Conservation (phyloP, 2,113 vertebrate genomes). For the Aegithalos caudatus region DNA sequence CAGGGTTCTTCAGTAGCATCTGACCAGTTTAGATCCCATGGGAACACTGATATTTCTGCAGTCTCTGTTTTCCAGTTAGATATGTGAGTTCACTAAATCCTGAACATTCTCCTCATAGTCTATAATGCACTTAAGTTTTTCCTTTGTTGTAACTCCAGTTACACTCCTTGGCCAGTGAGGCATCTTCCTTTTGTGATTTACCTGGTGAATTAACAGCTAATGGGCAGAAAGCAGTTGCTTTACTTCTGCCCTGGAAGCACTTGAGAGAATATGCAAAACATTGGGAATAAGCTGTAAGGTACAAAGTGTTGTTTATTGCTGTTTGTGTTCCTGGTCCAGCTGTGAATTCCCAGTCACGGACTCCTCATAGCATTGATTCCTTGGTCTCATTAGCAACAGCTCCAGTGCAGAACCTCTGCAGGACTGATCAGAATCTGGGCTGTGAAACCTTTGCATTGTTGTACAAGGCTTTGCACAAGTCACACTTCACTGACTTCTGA, state of each 20-base stretch:
- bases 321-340: neutral
- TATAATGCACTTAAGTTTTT: neutral
- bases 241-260: neutral
- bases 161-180: constrained; percentile 16
- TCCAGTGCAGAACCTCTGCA: neutral
- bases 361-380: neutral
- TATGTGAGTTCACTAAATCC: neutral
- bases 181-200: neutral
- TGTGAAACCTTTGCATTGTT: neutral
- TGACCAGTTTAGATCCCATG: neutral
- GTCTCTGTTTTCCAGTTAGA: neutral
- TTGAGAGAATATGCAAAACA: neutral
- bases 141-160: neutral
- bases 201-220: neutral
- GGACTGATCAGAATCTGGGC: neutral
- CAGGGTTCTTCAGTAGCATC: neutral
- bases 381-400: neutral
- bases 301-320: neutral
- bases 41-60: neutral
- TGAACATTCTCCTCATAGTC: neutral
- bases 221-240: neutral
- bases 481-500: neutral
- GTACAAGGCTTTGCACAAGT: neutral
- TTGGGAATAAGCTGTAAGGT: neutral
- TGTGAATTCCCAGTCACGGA: neutral